Evolutionary conservation across 2,888 invertebrate genomes (phyloP), one percentile per base, ranked within the genome.

Genomic region (Agapostemon virescens): DNA sequence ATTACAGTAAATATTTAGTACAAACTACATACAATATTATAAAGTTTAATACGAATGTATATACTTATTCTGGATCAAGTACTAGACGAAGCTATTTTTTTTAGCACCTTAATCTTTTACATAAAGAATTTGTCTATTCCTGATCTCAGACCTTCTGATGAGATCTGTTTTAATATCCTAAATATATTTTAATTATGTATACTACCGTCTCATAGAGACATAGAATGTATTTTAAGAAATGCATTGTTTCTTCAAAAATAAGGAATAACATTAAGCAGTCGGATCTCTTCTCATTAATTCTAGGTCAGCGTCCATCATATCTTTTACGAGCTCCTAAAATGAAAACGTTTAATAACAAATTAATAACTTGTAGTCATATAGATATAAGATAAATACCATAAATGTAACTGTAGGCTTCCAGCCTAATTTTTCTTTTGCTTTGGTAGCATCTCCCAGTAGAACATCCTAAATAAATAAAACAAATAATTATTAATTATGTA

Each of bases 221-320:
- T 45, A 75, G 76, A 82, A 83, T 82, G 75, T 79, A 42, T 76
- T 68, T 38, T 69, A 26, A 36, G 42, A 86, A 82, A 84, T 85
- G 78, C 78, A 70, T 70, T n/a, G 33, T 64, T 33, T 40, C 52
- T 69, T 81, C 26, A 52, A 20, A 66, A n/a, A 38, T 75, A 63
- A 58, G 9, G 33, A 76, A 79, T 49, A 23, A 23, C 69, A 11
- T 89, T 95, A 99, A 83, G 99, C 99, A 87, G 95, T 94, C 7
- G 99, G 98, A 93, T 99, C 97, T 86, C 94, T 95, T 91, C 95
- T 96, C 99, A 99, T 99, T 76, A 99, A 94, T 87, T 95, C 95
- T 52, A 99, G 94, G 93, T 99, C 99, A 0, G 97, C 95, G 42
- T 95, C 95, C 94, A 99, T 96, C 99, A 99, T 99, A 91, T 99